A percentile compares a stretch with the other conserved stretches of the same genome.
These are phyloP conservation scores for Neopelma chrysocephalum DNA, from an alignment of 2,797 vertebrate genomes.

Conservation along the genomic window DNA sequence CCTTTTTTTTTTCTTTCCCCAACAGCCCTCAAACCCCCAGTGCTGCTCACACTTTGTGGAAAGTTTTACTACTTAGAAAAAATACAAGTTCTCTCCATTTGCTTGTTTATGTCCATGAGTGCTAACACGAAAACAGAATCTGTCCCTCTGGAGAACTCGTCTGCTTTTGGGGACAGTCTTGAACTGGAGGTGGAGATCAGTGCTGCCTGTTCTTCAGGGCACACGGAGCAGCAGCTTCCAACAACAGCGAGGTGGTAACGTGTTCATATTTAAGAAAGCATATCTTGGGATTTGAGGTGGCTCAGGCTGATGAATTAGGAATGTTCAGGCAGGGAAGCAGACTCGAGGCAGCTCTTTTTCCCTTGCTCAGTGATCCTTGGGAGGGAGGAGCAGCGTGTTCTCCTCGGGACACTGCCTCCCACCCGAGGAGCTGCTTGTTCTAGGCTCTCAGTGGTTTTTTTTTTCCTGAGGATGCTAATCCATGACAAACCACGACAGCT, in stretches of 20 bases:
- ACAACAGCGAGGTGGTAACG: background rate
- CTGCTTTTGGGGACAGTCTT: background rate
- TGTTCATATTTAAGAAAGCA: background rate
- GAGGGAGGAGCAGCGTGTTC: background rate
- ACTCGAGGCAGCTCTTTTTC: background rate
- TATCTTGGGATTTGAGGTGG: fast-evolving
- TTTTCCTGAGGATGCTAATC: background rate
- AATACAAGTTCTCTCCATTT: background rate
- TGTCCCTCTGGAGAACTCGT: background rate
- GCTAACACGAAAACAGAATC: background rate
- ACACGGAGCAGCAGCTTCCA: background rate
- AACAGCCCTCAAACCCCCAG: background rate
- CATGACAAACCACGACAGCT: background rate
- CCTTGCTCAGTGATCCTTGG: background rate
- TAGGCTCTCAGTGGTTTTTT: fast-evolving
- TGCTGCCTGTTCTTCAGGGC: background rate
- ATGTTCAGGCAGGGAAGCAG: background rate
- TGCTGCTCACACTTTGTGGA: background rate
- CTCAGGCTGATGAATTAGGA: background rate
- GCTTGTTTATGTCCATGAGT: background rate
- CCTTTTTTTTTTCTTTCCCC: background rate
- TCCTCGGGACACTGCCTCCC: fast-evolving
- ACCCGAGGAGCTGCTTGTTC: background rate
- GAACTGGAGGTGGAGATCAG: background rate
- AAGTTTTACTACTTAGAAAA: background rate